These are phyloP conservation scores for Achlya flavicornis DNA, from an alignment of 2,888 invertebrate species.

Conservation along the genomic window DNA sequence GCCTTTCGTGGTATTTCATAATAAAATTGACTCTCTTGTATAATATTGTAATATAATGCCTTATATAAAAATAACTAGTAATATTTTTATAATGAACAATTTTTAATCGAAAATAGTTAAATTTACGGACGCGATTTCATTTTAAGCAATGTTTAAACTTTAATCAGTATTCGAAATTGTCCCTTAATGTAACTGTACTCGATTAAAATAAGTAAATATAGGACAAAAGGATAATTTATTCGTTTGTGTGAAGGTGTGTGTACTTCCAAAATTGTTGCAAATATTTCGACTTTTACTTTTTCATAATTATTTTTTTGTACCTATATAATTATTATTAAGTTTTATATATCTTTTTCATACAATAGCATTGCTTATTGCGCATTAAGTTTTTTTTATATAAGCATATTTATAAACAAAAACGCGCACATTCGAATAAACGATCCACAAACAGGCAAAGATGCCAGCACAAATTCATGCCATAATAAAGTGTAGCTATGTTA, in stretches of 20 bases:
- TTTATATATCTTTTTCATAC: too few relatives aligned
- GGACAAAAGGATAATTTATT: not conserved
- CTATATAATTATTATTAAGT: not conserved
- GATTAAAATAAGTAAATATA: not conserved
- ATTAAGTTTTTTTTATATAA: too few relatives aligned
- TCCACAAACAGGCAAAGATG: constrained; percentile 18
- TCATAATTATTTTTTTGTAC: not conserved
- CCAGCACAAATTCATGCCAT: constrained; percentile 59
- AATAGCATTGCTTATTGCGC: too few relatives aligned
- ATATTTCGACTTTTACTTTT: not conserved
- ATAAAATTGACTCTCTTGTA: not conserved
- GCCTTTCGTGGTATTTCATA: not conserved
- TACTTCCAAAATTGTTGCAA: not conserved
- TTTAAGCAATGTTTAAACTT: not conserved
- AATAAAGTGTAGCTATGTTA: constrained; percentile 40
- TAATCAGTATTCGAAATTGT: not conserved
- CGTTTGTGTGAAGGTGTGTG: constrained; percentile 2
- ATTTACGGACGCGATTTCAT: not conserved
- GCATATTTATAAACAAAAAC: not conserved
- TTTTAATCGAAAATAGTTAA: not conserved
- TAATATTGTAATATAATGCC: not conserved
- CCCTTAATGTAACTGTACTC: not conserved
- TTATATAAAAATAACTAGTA: not conserved
- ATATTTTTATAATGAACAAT: not conserved
- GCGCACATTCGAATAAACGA: not conserved